Evolutionary conservation across 1,140 invertebrate species (phyloP), one percentile per base, ranked within the genome.

Genomic region (Pseudomyrmex gracilis): DNA sequence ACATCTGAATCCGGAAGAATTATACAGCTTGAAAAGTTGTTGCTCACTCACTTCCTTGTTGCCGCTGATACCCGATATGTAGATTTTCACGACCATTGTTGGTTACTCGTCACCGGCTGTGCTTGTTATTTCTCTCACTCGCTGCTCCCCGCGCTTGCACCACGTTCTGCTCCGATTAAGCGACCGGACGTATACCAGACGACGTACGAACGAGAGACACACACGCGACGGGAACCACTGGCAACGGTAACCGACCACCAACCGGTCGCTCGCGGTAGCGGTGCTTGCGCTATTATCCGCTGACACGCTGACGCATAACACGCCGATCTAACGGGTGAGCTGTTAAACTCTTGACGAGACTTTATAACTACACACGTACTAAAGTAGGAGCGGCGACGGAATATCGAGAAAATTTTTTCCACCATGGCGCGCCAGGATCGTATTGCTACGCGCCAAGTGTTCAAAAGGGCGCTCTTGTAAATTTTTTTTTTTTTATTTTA

Each of bases 11-110:
- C 53, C 24, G 20, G 13, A 20, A 8, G 34, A 34, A 43, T 63
- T 47, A 3, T 64, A 58, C 34, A 34, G 34, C 45, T 2, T 47
- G 60, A 53, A 10, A 64, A 8, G n/a, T 43, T n/a, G 3, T 47
- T 64, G 66, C 80, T 34, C 34, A 95, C 93, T 96, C 94, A 98
- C 97, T 97, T 98, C 97, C 95, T 98, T 98, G 93, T 97, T 98
- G 85, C 97, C 97, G 90, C 97, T 98, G 94, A 98, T 98, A 89
- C 97, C 97, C 92, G 97, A 98, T 93, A 98, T 95, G 94, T 97
- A 98, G 85, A 98, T 96, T 96, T 98, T 98, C 86, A 98, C 96
- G 92, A 97, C 97, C 98, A 98, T 98, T 76, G 91, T 93, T 89
- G 82, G 57, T 73, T 60, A 45, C 34, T 34, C 77, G 83, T 55